Evolutionary conservation across 2,888 invertebrate species (phyloP), one percentile per base, ranked within the genome.

Genomic region (Chydorus sphaericus): DNA sequence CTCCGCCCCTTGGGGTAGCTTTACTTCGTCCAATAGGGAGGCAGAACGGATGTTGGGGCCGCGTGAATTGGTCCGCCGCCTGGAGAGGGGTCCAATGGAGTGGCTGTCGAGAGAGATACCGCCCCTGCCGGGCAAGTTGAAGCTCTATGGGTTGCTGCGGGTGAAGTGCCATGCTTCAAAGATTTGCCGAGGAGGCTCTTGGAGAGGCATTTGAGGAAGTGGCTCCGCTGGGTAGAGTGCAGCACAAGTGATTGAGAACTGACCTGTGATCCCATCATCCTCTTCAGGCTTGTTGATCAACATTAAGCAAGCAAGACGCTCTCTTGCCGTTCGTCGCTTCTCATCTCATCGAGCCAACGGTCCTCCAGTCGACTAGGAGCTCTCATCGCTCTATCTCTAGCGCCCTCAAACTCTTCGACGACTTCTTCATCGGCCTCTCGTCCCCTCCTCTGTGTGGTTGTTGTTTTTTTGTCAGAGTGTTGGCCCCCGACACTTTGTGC

Each of bases 191-290:
- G 33, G 52, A 52, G n/a, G 52, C 36, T 52, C 36, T 31, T 52
- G 33, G 52, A 52, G 52, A 52, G 52, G 52, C 52, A 52, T 52
- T 52, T 52, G 52, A 52, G 52, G 33, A 52, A 52, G 52, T 52
- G 52, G 52, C 52, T 52, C 36, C 52, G 23, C 20, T 37, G 23
- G 31, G 52, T 33, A 36, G 52, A 52, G 52, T 52, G 52, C 52
- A 37, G 36, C 52, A 52, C 52, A 52, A 52, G 52, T 52, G 52
- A 52, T 52, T 52, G 52, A n/a, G n/a, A 52, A 52, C 52, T 52
- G 52, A 52, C 52, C 52, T 52, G 52, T 52, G 52, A 52, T 52
- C 52, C 52, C 52, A 52, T 52, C 52, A 52, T 52, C 52, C 52
- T 52, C 52, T 52, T 52, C 52, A 52, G 36, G 52, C 31, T 52